phyloP scores from a whole-genome alignment of 1,140 invertebrate genomes.

The Stegodyphus mimosarum region DNA sequence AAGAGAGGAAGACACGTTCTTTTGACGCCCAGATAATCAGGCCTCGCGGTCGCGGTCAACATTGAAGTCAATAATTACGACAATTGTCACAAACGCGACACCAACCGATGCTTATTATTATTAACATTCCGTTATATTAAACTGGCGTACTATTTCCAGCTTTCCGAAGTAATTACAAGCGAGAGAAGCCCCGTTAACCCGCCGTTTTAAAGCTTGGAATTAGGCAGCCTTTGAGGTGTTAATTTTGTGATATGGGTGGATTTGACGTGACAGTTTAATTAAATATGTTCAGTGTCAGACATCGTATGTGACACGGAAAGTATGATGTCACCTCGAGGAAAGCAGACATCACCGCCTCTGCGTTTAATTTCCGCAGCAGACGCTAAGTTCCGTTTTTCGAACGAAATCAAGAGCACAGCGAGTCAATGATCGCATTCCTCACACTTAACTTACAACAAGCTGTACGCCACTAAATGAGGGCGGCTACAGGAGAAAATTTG shows the following conservation, averaged over 20 bases:
- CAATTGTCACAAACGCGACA: conserved; percentile 20
- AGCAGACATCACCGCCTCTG: no score
- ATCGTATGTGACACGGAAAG: neutral
- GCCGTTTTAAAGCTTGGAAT: conserved; percentile 17
- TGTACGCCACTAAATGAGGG: no score
- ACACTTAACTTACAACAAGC: no score
- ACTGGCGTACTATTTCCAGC: no score
- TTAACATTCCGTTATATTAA: neutral
- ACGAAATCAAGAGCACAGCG: no score
- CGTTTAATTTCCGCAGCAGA: no score
- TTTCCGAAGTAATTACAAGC: no score
- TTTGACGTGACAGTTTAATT: conserved; percentile 19
- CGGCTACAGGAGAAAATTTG: no score
- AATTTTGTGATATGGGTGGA: conserved; percentile 6
- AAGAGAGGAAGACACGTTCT: neutral
- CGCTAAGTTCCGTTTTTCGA: no score
- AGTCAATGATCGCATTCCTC: no score
- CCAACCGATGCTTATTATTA: conserved; percentile 24
- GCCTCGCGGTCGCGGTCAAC: neutral
- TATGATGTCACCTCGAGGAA: neutral
- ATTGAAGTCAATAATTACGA: conserved; percentile 15
- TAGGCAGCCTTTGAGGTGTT: conserved; percentile 10
- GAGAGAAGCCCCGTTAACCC: neutral
- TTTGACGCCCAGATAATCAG: neutral
- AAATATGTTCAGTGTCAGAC: neutral